Conservation (phyloP, 2,888 invertebrate genomes). For the Crocallis elinguaria region DNA sequence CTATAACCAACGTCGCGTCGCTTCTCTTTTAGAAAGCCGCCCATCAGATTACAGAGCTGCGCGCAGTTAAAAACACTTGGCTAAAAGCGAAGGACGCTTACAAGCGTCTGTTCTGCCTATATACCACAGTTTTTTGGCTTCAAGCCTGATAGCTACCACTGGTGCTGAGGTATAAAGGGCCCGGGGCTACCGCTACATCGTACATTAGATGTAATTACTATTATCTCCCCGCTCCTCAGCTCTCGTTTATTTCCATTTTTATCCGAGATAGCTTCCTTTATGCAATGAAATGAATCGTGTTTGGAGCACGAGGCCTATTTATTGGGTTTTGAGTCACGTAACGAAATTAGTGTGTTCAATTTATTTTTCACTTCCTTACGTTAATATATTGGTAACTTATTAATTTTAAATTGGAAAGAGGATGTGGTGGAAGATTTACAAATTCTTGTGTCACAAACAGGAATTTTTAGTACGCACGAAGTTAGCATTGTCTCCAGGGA, state of each 20-base stretch:
- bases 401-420: neutral
- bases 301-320: conserved; percentile 12
- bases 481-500: no score
- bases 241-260: conserved; percentile 43
- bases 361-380: conserved; percentile 9
- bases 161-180: conserved; percentile 36
- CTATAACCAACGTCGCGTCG: no score
- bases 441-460: no score
- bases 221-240: conserved; percentile 45
- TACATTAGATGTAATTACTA: conserved; percentile 62
- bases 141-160: conserved; percentile 1
- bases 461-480: no score
- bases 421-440: no score
- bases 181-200: conserved; percentile 46
- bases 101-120: neutral
- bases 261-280: conserved; percentile 34
- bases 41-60: no score
- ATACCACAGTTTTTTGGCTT: neutral
- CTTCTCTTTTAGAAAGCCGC: no score
- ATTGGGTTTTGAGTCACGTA: conserved; percentile 14
- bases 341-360: conserved; percentile 14
- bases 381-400: neutral
- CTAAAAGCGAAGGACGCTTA: no score
- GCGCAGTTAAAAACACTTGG: no score
- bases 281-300: conserved; percentile 27